Conservation (phyloP, 2,113 vertebrate genomes). For the Hypanus sabinus region DNA sequence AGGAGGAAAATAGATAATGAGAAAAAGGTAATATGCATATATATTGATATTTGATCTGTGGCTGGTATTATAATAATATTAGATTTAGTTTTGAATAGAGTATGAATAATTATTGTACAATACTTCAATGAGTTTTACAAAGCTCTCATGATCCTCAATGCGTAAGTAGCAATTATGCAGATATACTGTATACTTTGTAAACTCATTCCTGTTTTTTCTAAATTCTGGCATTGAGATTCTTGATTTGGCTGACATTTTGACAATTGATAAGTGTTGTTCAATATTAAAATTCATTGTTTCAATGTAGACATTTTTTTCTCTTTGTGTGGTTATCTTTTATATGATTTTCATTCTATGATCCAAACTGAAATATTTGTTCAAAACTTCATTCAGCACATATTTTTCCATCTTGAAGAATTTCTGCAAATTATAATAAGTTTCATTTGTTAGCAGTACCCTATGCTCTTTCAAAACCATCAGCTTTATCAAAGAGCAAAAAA, state of each 20-base stretch:
- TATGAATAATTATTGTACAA: not conserved
- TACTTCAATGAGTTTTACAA: not conserved
- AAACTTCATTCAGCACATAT: not conserved
- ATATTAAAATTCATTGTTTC: not conserved
- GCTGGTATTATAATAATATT: not conserved
- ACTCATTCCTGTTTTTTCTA: not conserved
- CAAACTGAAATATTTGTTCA: not conserved
- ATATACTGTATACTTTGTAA: not conserved
- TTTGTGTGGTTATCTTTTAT: not conserved
- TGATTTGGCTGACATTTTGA: not conserved
- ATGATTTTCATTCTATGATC: not conserved
- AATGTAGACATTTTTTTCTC: not conserved
- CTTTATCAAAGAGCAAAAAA: not conserved
- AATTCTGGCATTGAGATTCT: not conserved
- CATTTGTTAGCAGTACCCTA: not conserved
- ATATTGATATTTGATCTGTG: not conserved
- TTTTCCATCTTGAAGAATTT: not conserved
- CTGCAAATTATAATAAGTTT: not conserved
- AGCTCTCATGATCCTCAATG: not conserved
- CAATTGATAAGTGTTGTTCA: not conserved
- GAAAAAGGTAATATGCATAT: not conserved
- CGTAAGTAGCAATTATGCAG: not conserved
- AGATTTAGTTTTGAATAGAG: not conserved
- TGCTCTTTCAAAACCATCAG: not conserved
- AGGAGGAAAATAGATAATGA: not conserved